Conservation (phyloP, 2,888 invertebrate genomes). For the Phlogophora meticulosa region DNA sequence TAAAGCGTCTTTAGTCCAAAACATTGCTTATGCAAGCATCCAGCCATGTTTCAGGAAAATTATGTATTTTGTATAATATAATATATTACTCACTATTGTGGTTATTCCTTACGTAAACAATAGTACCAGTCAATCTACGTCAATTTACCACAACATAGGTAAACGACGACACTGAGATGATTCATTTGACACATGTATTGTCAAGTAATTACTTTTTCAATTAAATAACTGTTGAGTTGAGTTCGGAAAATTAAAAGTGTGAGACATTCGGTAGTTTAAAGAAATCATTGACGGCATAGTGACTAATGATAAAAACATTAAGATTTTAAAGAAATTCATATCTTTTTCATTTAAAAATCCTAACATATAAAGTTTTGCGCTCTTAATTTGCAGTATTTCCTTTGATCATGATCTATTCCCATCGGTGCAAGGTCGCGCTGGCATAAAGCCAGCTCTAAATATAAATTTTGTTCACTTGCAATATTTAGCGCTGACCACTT, state of each 20-base stretch:
- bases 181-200: constrained; percentile 8
- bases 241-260: not conserved
- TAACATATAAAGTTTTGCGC: too few relatives aligned
- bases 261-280: not conserved
- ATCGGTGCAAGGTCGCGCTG: constrained; percentile 79
- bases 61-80: not conserved
- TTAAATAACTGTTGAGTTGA: not conserved
- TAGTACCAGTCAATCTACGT: constrained; percentile 20
- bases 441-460: constrained; percentile 75
- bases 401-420: constrained; percentile 64
- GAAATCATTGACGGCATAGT: not conserved
- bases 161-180: constrained; percentile 13
- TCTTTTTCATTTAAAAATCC: too few relatives aligned
- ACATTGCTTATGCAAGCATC: not conserved
- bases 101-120: constrained; percentile 11
- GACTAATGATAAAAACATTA: not conserved
- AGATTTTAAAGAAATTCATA: not conserved
- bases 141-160: constrained; percentile 16
- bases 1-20: not conserved
- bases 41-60: constrained; percentile 26
- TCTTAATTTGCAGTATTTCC: too few relatives aligned
- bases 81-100: constrained; percentile 11
- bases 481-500: constrained; percentile 51
- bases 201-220: not conserved
- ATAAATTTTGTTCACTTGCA: constrained; percentile 65